Evolutionary conservation across 2,888 invertebrate species (phyloP).

Genomic region (Hypselothyrea guttata): DNA sequence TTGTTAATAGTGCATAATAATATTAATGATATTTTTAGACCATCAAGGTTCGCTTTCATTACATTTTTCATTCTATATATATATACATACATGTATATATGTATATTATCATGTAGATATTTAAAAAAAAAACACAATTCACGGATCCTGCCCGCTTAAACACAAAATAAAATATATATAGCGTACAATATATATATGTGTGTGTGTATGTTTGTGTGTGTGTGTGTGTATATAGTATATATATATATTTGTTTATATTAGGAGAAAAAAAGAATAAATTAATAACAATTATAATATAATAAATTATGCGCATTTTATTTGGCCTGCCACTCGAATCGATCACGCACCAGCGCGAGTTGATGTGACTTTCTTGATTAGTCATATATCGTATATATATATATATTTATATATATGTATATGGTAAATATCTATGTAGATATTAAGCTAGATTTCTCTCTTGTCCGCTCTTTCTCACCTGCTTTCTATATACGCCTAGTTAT

Average conservation of each 20-base stretch:
- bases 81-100: constrained; percentile 36
- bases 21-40: constrained; percentile 77
- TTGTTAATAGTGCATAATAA: constrained; percentile 62
- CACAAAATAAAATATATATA: constrained; percentile 68
- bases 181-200: constrained; percentile 34
- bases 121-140: constrained; percentile 51
- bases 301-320: constrained; percentile 70
- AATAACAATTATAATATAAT: constrained; percentile 72
- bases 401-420: constrained; percentile 39
- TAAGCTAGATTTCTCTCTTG: no score
- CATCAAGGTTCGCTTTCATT: constrained; percentile 70
- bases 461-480: constrained; percentile 1
- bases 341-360: constrained; percentile 64
- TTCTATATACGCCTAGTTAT: constrained; percentile 20
- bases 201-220: constrained; percentile 31
- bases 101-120: constrained; percentile 47
- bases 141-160: constrained; percentile 81
- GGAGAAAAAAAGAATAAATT: constrained; percentile 62
- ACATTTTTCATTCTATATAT: constrained; percentile 37
- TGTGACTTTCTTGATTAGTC: constrained; percentile 18
- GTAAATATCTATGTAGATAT: constrained; percentile 5
- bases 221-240: constrained; percentile 46
- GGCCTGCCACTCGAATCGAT: constrained; percentile 65
- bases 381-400: constrained; percentile 31
- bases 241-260: constrained; percentile 11